Percentiles rank a stretch among this genome's conserved stretches.
phyloP scores from a whole-genome alignment of 1,140 invertebrate genomes.

The Sinella curviseta region DNA sequence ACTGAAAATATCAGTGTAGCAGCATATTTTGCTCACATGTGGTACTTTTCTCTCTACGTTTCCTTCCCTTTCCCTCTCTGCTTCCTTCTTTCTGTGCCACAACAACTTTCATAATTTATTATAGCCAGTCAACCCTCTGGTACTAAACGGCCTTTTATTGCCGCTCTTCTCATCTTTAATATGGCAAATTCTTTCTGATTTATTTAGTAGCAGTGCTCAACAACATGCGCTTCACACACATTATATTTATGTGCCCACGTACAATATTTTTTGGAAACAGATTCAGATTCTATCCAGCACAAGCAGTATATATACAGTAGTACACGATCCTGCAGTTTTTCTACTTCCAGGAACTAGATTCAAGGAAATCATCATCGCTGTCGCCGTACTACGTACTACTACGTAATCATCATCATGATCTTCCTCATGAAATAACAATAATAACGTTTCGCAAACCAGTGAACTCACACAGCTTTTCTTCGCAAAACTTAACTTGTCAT shows the following conservation, averaged over 20 bases:
- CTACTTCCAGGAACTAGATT: no score
- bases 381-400: no score
- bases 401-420: no score
- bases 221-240: neutral
- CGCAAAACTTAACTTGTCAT: no score
- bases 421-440: no score
- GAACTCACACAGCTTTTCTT: no score
- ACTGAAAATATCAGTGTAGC: no score
- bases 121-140: neutral
- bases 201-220: conserved; percentile 21
- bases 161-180: conserved; percentile 18
- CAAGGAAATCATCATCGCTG: no score
- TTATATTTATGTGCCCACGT: neutral
- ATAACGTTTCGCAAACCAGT: no score
- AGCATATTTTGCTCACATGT: neutral
- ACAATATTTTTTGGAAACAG: neutral
- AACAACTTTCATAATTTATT: conserved; percentile 26
- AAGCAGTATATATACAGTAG: no score
- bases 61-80: neutral
- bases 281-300: no score
- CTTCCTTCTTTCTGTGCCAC: neutral
- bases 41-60: conserved; percentile 5
- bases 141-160: conserved; percentile 20
- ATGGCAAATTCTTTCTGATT: conserved; percentile 18
- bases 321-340: no score